phyloP scores from a whole-genome alignment of 2,888 invertebrate species.

The Scaeva pyrastri region DNA sequence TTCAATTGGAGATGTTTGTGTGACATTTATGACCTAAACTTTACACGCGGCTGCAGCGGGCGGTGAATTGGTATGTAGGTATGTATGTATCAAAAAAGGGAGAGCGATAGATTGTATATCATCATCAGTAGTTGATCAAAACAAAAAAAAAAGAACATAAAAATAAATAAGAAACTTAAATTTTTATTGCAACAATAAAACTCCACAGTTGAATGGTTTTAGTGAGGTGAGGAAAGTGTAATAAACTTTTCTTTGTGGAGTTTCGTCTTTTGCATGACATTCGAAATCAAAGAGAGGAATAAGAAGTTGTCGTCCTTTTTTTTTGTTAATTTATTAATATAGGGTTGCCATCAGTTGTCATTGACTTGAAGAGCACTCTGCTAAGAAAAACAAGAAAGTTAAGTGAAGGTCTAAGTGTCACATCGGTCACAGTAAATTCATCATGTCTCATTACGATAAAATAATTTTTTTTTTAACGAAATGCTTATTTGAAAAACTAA shows the following conservation, averaged over 20 bases:
- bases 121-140: not conserved
- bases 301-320: not conserved
- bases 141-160: constrained; percentile 10
- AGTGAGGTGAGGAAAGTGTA: constrained; percentile 65
- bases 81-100: constrained; percentile 7
- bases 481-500: no score
- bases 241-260: constrained; percentile 56
- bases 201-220: constrained; percentile 53
- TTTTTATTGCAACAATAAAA: constrained; percentile 65
- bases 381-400: no score
- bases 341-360: not conserved
- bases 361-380: no score
- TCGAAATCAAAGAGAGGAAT: not conserved
- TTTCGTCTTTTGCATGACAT: constrained; percentile 47
- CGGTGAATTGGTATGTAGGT: not conserved
- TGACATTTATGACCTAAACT: constrained; percentile 67
- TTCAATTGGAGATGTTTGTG: constrained; percentile 52
- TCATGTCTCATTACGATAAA: no score
- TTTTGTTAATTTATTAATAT: not conserved
- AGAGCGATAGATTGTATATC: constrained; percentile 17
- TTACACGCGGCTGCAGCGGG: constrained; percentile 29
- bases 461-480: no score
- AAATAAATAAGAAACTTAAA: constrained; percentile 35
- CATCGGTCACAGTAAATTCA: no score
- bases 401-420: no score